Evolutionary conservation across 2,888 invertebrate species (phyloP).

Genomic region (Archips crataeganus): DNA sequence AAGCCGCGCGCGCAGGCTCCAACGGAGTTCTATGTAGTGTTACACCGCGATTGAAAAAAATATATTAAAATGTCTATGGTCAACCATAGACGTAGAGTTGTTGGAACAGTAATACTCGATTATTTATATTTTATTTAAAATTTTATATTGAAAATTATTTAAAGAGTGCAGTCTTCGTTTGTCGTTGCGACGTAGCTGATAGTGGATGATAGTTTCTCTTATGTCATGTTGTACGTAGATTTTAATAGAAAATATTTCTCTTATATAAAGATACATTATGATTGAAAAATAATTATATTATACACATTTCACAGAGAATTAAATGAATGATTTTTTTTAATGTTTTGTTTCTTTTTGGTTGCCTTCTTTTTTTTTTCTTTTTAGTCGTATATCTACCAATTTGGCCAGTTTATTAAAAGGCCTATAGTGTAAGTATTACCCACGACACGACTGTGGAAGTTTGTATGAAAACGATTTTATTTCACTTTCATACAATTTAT

Average conservation of each 20-base stretch:
- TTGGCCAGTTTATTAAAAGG: conserved; percentile 36
- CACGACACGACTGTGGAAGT: conserved; percentile 22
- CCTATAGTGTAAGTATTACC: conserved; percentile 36
- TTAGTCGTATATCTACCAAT: conserved; percentile 41
- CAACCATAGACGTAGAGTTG: conserved; percentile 78
- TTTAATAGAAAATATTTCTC: conserved; percentile 77
- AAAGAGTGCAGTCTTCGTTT: conserved; percentile 68
- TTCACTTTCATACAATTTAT: conserved; percentile 37
- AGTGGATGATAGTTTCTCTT: conserved; percentile 68
- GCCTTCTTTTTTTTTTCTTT: conserved; percentile 55
- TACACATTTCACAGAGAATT: conserved; percentile 78
- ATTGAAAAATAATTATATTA: conserved; percentile 72
- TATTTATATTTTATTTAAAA: conserved; percentile 84
- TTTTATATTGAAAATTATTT: conserved; percentile 74
- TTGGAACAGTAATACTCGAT: conserved; percentile 84
- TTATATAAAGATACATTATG: conserved; percentile 71
- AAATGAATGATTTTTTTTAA: conserved; percentile 78
- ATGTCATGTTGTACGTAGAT: conserved; percentile 77
- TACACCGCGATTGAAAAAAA: conserved; percentile 62
- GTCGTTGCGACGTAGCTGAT: conserved; percentile 74
- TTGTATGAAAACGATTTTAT: conserved; percentile 33
- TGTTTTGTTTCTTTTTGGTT: conserved; percentile 62
- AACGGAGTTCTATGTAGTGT: conserved; percentile 56
- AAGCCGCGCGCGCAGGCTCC: conserved; percentile 12
- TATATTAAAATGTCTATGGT: conserved; percentile 75